Percentiles rank a stretch among this genome's conserved stretches.
Conservation (phyloP, 1,140 invertebrate genomes). For the Mercenaria mercenaria region DNA sequence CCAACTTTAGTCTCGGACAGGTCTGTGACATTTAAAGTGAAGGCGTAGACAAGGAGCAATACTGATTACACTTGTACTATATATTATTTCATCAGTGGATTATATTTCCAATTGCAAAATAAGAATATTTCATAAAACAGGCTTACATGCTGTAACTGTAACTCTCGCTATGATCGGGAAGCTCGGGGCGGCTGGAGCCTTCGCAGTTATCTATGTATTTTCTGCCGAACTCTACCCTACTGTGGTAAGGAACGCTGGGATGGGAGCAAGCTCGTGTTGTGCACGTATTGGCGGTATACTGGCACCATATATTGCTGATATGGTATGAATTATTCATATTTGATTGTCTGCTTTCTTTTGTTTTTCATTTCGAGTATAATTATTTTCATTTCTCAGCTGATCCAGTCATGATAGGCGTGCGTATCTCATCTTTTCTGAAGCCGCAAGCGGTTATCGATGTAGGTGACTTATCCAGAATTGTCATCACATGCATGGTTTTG, state of each 20-base stretch:
- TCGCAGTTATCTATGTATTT: conserved; percentile 92
- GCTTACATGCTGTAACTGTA: conserved; percentile 55
- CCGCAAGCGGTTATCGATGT: neutral
- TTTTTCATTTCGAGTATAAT: too few species aligned
- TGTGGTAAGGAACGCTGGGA: conserved; percentile 92
- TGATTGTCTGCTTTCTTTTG: too few species aligned
- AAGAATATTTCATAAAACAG: too few species aligned
- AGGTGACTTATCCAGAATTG: neutral
- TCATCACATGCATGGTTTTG: too few species aligned
- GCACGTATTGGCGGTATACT: conserved; percentile 92
- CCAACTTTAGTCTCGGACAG: too few species aligned
- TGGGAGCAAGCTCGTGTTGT: conserved; percentile 92
- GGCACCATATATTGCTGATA: conserved; percentile 87
- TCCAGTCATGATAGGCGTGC: neutral
- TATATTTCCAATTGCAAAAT: too few species aligned
- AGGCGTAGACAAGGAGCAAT: too few species aligned
- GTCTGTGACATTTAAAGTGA: too few species aligned
- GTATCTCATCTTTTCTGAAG: neutral
- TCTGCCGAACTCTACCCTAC: conserved; percentile 95
- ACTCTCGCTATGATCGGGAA: conserved; percentile 72
- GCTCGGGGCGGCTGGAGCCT: conserved; percentile 69
- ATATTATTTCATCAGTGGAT: too few species aligned
- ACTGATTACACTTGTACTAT: too few species aligned
- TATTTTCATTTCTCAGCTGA: neutral
- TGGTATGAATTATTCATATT: conserved; percentile 74